A percentile compares a stretch with the other conserved stretches of the same genome.
phyloP scores from a whole-genome alignment of 2,797 vertebrate species.

The Melanotaenia pygmaea region DNA sequence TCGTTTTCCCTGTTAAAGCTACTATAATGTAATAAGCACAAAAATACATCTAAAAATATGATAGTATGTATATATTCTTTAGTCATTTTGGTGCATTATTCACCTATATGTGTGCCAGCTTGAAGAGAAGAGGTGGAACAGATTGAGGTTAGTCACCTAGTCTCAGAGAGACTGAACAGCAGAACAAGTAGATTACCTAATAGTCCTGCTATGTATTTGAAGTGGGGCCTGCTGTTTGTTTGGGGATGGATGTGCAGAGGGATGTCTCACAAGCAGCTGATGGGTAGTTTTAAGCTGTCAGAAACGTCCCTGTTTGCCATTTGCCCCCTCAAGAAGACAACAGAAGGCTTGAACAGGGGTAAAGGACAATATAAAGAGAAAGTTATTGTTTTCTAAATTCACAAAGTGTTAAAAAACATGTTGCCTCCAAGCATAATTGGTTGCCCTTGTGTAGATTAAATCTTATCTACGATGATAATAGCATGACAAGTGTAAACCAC shows the following conservation, averaged over 20 bases:
- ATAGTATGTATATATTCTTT: constrained; percentile 45
- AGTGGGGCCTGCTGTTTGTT: constrained; percentile 89
- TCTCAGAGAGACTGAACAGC: constrained; percentile 78
- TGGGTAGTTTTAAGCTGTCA: constrained; percentile 84
- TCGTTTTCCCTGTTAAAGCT: constrained; percentile 36
- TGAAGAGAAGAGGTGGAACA: constrained; percentile 60
- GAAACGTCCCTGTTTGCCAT: constrained; percentile 68
- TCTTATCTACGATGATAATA: constrained; percentile 24
- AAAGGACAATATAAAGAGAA: constrained; percentile 49
- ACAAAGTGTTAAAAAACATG: constrained; percentile 35
- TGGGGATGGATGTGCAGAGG: constrained; percentile 83
- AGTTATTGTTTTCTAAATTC: constrained; percentile 58
- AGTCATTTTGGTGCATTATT: constrained; percentile 46
- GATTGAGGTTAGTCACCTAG: constrained; percentile 77
- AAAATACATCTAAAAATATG: constrained; percentile 20
- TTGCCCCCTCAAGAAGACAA: constrained; percentile 54
- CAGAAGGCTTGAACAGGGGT: constrained; percentile 56
- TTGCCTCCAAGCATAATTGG: constrained; percentile 52
- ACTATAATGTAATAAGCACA: constrained; percentile 61
- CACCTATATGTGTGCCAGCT: constrained; percentile 49
- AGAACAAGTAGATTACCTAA: constrained; percentile 88
- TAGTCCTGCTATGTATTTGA: constrained; percentile 91
- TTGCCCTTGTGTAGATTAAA: constrained; percentile 64
- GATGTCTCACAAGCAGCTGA: constrained; percentile 82
- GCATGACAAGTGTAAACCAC: constrained; percentile 44